Base-by-base conservation (phyloP, 2,888 invertebrate species). In the Acrobeloides nanus region DNA sequence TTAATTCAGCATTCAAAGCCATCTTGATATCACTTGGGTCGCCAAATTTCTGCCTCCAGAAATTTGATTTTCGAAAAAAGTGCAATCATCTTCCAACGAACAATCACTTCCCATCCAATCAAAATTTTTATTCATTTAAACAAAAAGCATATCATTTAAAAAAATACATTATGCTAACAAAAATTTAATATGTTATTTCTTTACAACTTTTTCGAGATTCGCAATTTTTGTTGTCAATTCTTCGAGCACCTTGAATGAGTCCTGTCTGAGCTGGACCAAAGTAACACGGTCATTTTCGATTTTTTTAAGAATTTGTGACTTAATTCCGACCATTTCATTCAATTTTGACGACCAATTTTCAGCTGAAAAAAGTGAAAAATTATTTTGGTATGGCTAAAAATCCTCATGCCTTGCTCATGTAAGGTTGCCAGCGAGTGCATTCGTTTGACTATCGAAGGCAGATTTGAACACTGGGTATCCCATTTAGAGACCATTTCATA, bases 401-500 rank as follows among this genome's bases (percentile, higher is more conserved):
- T n/a, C n/a, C n/a, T n/a, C n/a, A n/a, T n/a, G 41, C 43, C 43
- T 43, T 43, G 43, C 25, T 43, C 43, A 17, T 43, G 43, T 6
- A 43, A 25, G 17, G 34, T 45, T 8, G 43, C 20, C 10, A 43
- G 43, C 17, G 43, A 15, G n/a, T 43, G 44, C 8, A 43, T 17
- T 4, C 43, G 43, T 8, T 39, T 43, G 20, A 43, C 43, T 3
- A 43, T 38, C 6, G 43, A 38, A 2, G 43, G 43, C 4, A 43
- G 10, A 40, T 43, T 38, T 1, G 43, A 15, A 15, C 43, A 38
- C 18, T 33, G 17, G 7, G 7, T 33, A 15, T 43, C 43, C 43
- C 43, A 43, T 38, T 43, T n/a, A 7, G 24, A 17, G 8, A 43
- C 20, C 15, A 43, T 23, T 43, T 39, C 3, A 21, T 43, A 43